phyloP scores from a whole-genome alignment of 2,113 vertebrate genomes.

The Noturus placidus region DNA sequence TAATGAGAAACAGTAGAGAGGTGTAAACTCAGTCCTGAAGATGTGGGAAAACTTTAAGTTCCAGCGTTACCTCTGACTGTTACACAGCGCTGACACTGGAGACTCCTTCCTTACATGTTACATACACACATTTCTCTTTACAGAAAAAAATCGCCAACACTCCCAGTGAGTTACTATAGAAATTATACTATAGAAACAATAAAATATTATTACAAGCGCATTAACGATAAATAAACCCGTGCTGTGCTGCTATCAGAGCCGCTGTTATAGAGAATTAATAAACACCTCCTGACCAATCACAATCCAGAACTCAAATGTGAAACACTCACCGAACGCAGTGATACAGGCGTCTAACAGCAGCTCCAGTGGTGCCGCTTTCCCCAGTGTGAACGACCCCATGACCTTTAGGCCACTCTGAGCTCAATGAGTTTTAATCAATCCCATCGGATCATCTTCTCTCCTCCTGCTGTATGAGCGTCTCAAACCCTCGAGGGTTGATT shows the following conservation, averaged over 20 bases:
- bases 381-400: slow-evolving; percentile 88
- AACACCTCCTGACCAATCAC: not conserved
- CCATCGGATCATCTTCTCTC: slow-evolving; percentile 53
- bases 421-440: slow-evolving; percentile 72
- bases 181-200: not conserved
- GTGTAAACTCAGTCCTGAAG: no score
- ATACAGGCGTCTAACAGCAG: slow-evolving; percentile 86
- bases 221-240: not conserved
- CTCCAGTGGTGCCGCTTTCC: slow-evolving; percentile 89
- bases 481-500: not conserved
- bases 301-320: not conserved
- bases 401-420: slow-evolving; percentile 58
- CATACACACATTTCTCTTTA: no score
- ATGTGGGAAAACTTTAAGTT: no score
- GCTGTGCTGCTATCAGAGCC: not conserved
- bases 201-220: not conserved
- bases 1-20: no score
- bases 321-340: slow-evolving; percentile 84
- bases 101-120: no score
- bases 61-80: no score
- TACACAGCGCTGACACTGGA: no score
- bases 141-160: no score
- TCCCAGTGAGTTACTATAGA: not conserved
- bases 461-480: not conserved
- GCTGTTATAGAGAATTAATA: not conserved